phyloP scores from a whole-genome alignment of 2,888 invertebrate species.

The Lasioglossum marginatum region DNA sequence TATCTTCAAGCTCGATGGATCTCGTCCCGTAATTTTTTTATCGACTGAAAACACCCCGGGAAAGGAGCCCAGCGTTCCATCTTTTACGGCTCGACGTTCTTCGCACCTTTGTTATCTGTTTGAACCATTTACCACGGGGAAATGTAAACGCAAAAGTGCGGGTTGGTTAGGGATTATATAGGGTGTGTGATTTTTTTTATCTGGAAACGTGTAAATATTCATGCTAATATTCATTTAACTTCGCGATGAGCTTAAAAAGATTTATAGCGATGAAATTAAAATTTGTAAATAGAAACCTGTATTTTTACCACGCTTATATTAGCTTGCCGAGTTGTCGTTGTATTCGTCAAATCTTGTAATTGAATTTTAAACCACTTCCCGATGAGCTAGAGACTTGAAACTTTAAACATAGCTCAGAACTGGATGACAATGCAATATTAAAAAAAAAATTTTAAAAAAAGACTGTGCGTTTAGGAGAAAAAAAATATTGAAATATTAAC shows the following conservation, averaged over 20 bases:
- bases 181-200: background rate
- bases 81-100: slow-evolving; percentile 8
- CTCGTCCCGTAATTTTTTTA: slow-evolving; percentile 35
- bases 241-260: background rate
- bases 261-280: background rate
- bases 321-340: too few species aligned
- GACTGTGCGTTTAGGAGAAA: too few species aligned
- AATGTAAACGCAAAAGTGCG: background rate
- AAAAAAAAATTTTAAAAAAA: too few species aligned
- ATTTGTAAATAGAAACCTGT: background rate
- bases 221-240: background rate
- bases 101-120: slow-evolving; percentile 19
- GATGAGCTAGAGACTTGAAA: too few species aligned
- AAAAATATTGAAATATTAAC: too few species aligned
- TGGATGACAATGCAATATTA: too few species aligned
- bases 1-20: slow-evolving; percentile 39
- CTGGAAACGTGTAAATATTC: background rate
- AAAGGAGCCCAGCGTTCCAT: slow-evolving; percentile 3
- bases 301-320: too few species aligned
- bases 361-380: too few species aligned
- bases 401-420: too few species aligned
- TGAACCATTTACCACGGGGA: slow-evolving; percentile 11
- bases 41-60: background rate
- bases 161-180: background rate
- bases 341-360: too few species aligned